Base-by-base conservation (phyloP, 2,888 invertebrate species). In the Thecocarcelia acutangulata region DNA sequence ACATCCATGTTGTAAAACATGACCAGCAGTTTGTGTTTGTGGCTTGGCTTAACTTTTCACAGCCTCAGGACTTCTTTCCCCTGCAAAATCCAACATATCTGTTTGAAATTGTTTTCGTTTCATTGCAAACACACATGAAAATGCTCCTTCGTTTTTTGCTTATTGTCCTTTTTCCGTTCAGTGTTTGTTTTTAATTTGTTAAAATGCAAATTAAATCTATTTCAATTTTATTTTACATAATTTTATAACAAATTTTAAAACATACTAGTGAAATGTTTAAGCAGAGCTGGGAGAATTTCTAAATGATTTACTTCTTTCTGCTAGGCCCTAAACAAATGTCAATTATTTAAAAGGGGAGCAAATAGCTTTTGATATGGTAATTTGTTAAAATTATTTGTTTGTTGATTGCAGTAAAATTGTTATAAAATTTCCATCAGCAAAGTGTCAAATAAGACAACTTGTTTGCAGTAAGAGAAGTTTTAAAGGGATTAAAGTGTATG, bases 141-240 rank as follows among this genome's bases (percentile, higher is more conserved):
- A 33, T 33, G 33, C 33, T 33, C 24, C 24, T 24, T 24, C 5
- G n/a, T 5, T 33, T 8, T 33, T 33, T 33, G 9, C 6, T 44
- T 70, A 40, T 64, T 69, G 42, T 56, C 3, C 52, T 59, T 40
- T 56, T 33, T 70, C 5, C 33, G 1, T 33, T 8, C 33, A 9
- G 37, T 42, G 68, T 56, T 77, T 73, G 50, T 21, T 61, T 77
- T 77, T 77, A 81, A 81, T 81, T 77, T 77, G 77, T 64, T 64
- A 37, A 78, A 77, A 74, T 82, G 44, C 52, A 78, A 82, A 81
- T 77, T 77, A 28, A 81, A 81, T 77, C 69, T 63, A 69, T 81
- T 69, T 64, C 68, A 69, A 77, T 73, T 81, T 69, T 24, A 63
- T 69, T 63, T 40, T 19, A 44, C 15, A 54, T 52, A 64, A 19